Percentiles rank a stretch among this genome's conserved stretches.
Evolutionary conservation across 1,140 invertebrate species (phyloP).

Genomic region (Atta texana): DNA sequence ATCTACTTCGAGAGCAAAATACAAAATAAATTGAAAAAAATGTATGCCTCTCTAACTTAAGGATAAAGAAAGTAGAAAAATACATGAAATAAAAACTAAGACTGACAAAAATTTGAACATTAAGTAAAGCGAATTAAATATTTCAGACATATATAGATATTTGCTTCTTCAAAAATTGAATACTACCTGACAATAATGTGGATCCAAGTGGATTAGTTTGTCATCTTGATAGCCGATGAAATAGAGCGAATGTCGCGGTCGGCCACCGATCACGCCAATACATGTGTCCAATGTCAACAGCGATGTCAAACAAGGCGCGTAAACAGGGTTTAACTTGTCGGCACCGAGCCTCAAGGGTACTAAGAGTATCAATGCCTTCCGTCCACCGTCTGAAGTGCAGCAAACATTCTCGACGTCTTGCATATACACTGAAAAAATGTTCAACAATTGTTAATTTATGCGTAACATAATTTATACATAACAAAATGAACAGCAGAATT

Average conservation of each 20-base stretch:
- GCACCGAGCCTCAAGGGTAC: constrained; percentile 94
- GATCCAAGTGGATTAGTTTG: constrained; percentile 96
- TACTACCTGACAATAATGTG: constrained; percentile 93
- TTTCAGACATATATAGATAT: background rate
- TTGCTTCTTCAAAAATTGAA: background rate
- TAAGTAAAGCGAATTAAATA: background rate
- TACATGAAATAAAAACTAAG: background rate
- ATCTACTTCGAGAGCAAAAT: background rate
- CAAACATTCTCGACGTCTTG: constrained; percentile 90
- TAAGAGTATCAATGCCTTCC: constrained; percentile 93
- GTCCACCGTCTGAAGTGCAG: constrained; percentile 87
- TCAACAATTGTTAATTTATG: background rate
- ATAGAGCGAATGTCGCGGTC: constrained; percentile 96
- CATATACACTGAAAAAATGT: constrained; percentile 88
- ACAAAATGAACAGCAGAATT: background rate
- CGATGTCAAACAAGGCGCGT: constrained; percentile 93
- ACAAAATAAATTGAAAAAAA: background rate
- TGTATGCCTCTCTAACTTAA: background rate
- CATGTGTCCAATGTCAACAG: constrained; percentile 93
- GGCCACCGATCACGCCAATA: constrained; percentile 96
- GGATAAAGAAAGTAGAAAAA: background rate
- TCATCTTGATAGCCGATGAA: constrained; percentile 97
- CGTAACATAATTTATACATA: no score
- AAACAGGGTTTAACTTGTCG: constrained; percentile 94
- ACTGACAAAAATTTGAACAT: background rate